phyloP scores from a whole-genome alignment of 2,797 vertebrate species.

The Picus viridis region DNA sequence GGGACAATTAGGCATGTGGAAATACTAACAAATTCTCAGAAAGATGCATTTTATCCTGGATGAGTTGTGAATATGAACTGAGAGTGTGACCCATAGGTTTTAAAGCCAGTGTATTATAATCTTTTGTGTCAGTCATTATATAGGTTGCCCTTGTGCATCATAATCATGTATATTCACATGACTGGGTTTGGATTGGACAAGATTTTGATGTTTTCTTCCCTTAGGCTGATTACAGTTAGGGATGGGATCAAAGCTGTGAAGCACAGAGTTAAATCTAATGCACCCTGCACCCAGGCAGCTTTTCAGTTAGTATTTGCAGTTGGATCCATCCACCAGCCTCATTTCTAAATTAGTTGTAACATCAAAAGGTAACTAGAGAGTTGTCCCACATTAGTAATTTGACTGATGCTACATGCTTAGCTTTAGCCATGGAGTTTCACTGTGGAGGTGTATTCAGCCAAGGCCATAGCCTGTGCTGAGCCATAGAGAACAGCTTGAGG shows the following conservation, averaged over 20 bases:
- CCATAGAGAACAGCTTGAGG: background rate
- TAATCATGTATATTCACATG: background rate
- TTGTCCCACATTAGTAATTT: background rate
- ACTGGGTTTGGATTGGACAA: background rate
- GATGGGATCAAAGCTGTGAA: background rate
- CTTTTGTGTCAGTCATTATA: background rate
- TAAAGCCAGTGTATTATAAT: background rate
- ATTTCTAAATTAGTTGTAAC: background rate
- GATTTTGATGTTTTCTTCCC: background rate
- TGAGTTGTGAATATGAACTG: background rate
- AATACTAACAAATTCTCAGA: background rate
- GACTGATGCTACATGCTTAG: background rate
- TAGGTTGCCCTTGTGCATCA: background rate
- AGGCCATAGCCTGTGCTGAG: background rate
- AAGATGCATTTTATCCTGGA: background rate
- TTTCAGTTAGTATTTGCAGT: background rate
- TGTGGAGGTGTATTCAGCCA: background rate
- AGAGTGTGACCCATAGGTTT: background rate
- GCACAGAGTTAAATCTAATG: background rate
- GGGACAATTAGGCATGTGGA: background rate
- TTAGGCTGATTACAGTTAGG: background rate
- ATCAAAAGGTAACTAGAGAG: background rate
- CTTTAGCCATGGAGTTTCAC: background rate
- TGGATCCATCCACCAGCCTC: background rate
- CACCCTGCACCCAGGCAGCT: background rate